These are phyloP conservation scores for Bucorvus abyssinicus DNA, from an alignment of 2,797 vertebrate species.

Conservation along the genomic window DNA sequence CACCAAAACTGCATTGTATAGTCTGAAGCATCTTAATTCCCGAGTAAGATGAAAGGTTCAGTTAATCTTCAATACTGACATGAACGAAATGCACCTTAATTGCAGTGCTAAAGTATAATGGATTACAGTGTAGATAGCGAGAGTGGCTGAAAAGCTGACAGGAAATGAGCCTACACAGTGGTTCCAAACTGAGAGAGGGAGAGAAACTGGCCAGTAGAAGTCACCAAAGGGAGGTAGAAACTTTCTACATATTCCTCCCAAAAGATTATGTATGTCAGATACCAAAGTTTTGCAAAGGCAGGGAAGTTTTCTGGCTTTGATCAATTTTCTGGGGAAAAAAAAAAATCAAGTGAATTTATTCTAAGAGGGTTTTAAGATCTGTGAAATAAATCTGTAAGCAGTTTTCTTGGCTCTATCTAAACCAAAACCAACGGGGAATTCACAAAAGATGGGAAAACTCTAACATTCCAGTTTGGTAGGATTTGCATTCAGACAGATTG, in stretches of 20 bases:
- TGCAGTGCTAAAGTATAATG: background rate
- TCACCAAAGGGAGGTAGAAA: background rate
- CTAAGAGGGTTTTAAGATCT: background rate
- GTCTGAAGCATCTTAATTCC: background rate
- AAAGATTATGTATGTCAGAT: background rate
- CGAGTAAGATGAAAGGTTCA: background rate
- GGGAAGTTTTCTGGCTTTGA: background rate
- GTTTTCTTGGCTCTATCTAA: background rate
- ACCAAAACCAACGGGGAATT: background rate
- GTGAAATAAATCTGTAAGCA: background rate
- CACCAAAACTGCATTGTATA: background rate
- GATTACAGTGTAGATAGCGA: background rate
- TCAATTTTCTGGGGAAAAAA: background rate
- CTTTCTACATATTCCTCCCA: background rate
- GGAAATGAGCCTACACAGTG: background rate
- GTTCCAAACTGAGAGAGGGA: background rate
- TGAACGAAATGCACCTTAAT: background rate
- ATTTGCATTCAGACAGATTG: background rate
- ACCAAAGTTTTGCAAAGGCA: background rate
- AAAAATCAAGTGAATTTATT: background rate
- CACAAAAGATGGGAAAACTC: background rate
- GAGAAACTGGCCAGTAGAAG: background rate
- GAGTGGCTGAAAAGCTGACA: background rate
- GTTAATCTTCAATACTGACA: background rate
- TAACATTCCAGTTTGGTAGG: background rate